These are phyloP conservation scores for Phainopepla nitens DNA, from an alignment of 2,113 vertebrate species.

Conservation along the genomic window DNA sequence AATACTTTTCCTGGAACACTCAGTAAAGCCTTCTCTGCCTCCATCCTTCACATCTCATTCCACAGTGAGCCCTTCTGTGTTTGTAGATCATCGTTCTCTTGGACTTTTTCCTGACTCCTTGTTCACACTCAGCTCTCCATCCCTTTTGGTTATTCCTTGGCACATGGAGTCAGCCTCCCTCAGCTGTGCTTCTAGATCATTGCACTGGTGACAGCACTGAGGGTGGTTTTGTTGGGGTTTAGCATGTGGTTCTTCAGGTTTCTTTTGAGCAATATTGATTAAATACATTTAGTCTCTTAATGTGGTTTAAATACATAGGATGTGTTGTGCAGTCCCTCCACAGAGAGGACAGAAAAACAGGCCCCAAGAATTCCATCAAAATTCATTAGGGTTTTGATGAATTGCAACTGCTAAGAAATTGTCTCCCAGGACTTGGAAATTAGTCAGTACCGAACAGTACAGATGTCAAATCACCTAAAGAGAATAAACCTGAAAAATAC, in stretches of 20 bases:
- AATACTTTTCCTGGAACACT: neutral
- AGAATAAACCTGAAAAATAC: slow-evolving; percentile 2
- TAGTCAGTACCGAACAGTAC: neutral
- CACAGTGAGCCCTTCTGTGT: neutral
- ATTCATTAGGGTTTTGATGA: slow-evolving; percentile 54
- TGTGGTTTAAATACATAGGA: neutral
- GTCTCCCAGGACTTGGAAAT: slow-evolving; percentile 44
- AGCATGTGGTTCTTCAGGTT: neutral
- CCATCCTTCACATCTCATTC: neutral
- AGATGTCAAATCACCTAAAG: slow-evolving; percentile 9
- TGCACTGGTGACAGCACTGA: neutral
- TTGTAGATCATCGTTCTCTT: neutral
- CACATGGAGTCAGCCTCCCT: neutral
- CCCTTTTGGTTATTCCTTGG: neutral
- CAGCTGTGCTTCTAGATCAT: neutral
- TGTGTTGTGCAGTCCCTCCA: neutral
- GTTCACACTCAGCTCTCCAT: neutral
- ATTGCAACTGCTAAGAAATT: slow-evolving; percentile 47
- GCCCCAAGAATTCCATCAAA: slow-evolving; percentile 41
- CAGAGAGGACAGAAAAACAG: neutral
- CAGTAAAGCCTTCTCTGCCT: neutral
- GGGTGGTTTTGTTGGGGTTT: neutral
- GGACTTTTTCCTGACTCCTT: neutral
- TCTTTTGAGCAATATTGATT: neutral
- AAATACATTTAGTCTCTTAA: slow-evolving; percentile 6